Evolutionary conservation across 2,113 vertebrate genomes (phyloP), one percentile per base, ranked within the genome.

Genomic region (Promerops cafer): DNA sequence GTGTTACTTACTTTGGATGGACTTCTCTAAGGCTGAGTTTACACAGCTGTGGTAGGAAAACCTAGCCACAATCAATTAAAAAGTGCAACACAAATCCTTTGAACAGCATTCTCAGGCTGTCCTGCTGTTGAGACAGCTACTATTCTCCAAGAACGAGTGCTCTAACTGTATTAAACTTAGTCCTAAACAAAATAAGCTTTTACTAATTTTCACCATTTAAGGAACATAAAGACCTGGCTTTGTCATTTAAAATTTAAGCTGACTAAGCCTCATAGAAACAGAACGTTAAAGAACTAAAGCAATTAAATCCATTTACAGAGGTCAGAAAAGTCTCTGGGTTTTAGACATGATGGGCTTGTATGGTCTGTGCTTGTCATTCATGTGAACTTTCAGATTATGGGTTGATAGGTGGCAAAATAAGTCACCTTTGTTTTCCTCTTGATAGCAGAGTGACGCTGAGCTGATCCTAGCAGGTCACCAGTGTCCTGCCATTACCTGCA

Each of bases 1-100:
- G 95, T 80, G 54, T 95, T 71, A 28, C 39, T 92, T 97, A 94
- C 72, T 87, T 94, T 90, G 97, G 96, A 97, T 95, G 30, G 45
- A 91, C 89, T 97, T 74, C 64, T 87, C 19, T 64, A 74, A 82
- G 84, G 66, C 92, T 83, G 88, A 96, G 96, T 97, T 97, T 98
- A 98, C 97, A 98, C 97, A 98, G 97, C 98, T 97, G 98, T 93
- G 89, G 93, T 91, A 91, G 40, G 87, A 87, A 87, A 95, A 95
- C 66, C 95, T 93, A 96, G 63, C 49, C 81, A 96, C 94, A 93
- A 97, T 95, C 85, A 94, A 87, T 94, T 90, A 95, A 92, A 90
- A 96, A 95, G 89, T 66, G 71, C 91, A 96, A 96, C 87, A 81
- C 28, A 82, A 94, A 94, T 90, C 92, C 87, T 90, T 57, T 53